Conservation (phyloP, 2,113 vertebrate species). For the Paracanthobrama guichenoti region DNA sequence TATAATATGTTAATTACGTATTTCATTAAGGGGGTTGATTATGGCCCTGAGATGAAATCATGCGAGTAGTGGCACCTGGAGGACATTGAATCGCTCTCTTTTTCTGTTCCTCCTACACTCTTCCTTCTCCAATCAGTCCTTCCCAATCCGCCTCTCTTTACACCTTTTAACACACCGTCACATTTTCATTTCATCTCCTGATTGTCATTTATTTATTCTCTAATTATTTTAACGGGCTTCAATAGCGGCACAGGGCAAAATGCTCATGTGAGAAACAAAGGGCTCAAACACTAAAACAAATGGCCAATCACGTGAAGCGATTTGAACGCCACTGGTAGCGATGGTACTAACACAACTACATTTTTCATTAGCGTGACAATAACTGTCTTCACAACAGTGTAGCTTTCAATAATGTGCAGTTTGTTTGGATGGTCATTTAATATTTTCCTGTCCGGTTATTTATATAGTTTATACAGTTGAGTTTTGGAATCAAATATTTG, state of each 20-base stretch:
- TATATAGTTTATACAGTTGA: not conserved
- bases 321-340: not conserved
- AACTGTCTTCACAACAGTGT: not conserved
- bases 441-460: not conserved
- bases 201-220: constrained; percentile 60
- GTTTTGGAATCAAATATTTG: too few species aligned
- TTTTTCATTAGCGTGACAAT: not conserved
- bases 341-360: not conserved
- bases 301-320: not conserved
- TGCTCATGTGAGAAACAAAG: constrained; percentile 67
- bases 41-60: constrained; percentile 94
- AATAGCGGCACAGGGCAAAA: constrained; percentile 61
- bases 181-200: constrained; percentile 54
- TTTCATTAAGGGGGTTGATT: constrained; percentile 99
- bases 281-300: constrained; percentile 63
- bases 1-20: constrained; percentile 99
- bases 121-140: constrained; percentile 17
- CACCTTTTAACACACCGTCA: constrained; percentile 53
- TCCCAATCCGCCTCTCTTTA: constrained; percentile 26
- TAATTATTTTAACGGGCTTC: constrained; percentile 66
- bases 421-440: not conserved
- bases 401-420: not conserved
- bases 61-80: constrained; percentile 79
- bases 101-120: constrained; percentile 14
- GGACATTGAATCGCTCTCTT: constrained; percentile 57